Evolutionary conservation across 2,888 invertebrate genomes (phyloP).

Genomic region (Philaethria dido): DNA sequence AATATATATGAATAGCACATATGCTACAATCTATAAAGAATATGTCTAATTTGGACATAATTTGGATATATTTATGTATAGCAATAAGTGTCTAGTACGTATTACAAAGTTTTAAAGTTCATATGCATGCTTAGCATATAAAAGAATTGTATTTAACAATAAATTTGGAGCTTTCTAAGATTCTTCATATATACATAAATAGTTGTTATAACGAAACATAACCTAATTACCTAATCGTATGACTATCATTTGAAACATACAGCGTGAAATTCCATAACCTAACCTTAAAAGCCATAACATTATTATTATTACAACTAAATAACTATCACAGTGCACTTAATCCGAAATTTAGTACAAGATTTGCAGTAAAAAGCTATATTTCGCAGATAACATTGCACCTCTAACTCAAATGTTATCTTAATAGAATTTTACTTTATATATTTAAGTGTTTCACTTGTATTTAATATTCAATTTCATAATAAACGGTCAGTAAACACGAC

Average conservation of each 20-base stretch:
- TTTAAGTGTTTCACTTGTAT: constrained; percentile 26
- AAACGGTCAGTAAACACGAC: constrained; percentile 27
- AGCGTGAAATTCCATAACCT: not conserved
- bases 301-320: constrained; percentile 2
- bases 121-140: no score
- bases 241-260: not conserved
- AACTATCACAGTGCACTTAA: constrained; percentile 12
- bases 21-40: no score
- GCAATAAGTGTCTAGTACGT: no score
- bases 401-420: constrained; percentile 22
- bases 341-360: constrained; percentile 8
- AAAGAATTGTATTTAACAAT: no score
- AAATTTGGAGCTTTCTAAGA: no score
- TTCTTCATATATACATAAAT: no score
- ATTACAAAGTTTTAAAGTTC: no score
- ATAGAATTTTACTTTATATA: constrained; percentile 15
- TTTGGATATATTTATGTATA: no score
- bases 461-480: constrained; percentile 22
- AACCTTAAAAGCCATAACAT: constrained; percentile 1
- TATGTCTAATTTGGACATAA: no score
- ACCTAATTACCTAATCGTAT: not conserved
- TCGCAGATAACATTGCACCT: constrained; percentile 1
- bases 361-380: constrained; percentile 17
- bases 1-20: no score
- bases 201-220: no score